A percentile compares a stretch with the other conserved stretches of the same genome.
Conservation (phyloP, 2,888 invertebrate species). For the Catocala fraxini region DNA sequence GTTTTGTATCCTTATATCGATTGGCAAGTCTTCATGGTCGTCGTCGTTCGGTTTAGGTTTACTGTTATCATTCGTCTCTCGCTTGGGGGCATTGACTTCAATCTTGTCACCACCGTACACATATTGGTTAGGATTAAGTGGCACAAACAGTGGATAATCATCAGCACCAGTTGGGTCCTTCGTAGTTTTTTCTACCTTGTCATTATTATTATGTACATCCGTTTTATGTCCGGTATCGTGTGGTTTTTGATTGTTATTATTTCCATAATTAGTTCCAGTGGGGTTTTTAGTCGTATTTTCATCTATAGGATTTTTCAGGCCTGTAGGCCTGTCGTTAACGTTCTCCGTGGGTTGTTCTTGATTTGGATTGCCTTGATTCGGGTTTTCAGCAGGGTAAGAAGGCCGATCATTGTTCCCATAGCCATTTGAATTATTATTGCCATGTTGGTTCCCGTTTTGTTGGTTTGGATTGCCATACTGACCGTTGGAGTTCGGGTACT, state of each 20-base stretch:
- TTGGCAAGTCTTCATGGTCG: constrained; percentile 67
- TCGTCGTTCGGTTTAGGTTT: constrained; percentile 53
- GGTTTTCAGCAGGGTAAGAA: constrained; percentile 19
- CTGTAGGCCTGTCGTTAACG: constrained; percentile 23
- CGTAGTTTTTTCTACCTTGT: constrained; percentile 49
- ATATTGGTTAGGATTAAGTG: constrained; percentile 68
- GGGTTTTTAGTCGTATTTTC: constrained; percentile 13
- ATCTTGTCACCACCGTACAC: constrained; percentile 66
- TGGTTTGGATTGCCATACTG: not conserved
- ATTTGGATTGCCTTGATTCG: constrained; percentile 28
- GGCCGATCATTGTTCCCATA: constrained; percentile 29
- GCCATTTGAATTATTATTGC: constrained; percentile 25
- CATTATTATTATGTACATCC: constrained; percentile 25
- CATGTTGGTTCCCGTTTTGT: constrained; percentile 21
- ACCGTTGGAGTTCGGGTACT: not conserved
- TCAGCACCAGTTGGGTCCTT: constrained; percentile 60
- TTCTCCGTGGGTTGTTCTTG: constrained; percentile 26
- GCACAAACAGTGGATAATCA: constrained; percentile 65
- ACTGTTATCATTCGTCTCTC: constrained; percentile 62
- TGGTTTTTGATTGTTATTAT: constrained; percentile 24
- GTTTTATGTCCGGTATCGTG: constrained; percentile 20
- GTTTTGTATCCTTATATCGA: constrained; percentile 73
- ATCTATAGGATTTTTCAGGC: constrained; percentile 22
- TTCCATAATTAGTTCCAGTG: constrained; percentile 17
- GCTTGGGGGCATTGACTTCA: constrained; percentile 70